Evolutionary conservation across 1,140 invertebrate species (phyloP), one percentile per base, ranked within the genome.

Genomic region (Lepeophtheirus salmonis): DNA sequence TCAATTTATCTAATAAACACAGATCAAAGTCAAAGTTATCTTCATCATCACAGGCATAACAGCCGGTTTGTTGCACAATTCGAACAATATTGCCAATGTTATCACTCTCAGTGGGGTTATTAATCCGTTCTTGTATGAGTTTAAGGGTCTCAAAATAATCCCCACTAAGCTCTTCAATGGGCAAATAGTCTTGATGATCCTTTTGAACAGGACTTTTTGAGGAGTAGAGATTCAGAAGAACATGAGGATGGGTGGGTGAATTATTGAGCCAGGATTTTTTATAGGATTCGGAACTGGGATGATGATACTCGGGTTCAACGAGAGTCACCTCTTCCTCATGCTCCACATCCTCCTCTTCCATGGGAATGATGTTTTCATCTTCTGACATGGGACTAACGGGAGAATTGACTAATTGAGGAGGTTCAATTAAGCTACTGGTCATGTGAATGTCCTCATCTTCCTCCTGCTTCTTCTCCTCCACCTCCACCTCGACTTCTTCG

Each of bases 21-120:
- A 57, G 16, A 41, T 57, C 55, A 30, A 57, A 57, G n/a, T 57
- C 10, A 25, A 57, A 25, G n/a, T 41, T 10, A 1, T 21, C 3
- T 4, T 57, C 26, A 30, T 24, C 17, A 13, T 57, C 16, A 14
- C 16, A 24, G 26, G 26, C 23, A 41, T 24, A 57, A n/a, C 55
- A 57, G 3, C 55, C 55, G 3, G 55, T 57, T 41, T 57, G 13
- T 21, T 57, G 55, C 2, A 57, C 25, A 12, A 57, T 21, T 20
- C 14, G 17, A 17, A 57, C 16, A n/a, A 57, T 25, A n/a, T 14
- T 25, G 1, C 14, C 55, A 12, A 57, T 6, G 21, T 57, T 57
- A 30, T 57, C 55, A 4, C 25, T 41, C 16, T 24, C 17, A 17
- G 16, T 21, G 2, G 55, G 55, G 25, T 57, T 57, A 3, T 21